Evolutionary conservation across 2,888 invertebrate genomes (phyloP), one percentile per base, ranked within the genome.

Genomic region (Aphrophora alni): DNA sequence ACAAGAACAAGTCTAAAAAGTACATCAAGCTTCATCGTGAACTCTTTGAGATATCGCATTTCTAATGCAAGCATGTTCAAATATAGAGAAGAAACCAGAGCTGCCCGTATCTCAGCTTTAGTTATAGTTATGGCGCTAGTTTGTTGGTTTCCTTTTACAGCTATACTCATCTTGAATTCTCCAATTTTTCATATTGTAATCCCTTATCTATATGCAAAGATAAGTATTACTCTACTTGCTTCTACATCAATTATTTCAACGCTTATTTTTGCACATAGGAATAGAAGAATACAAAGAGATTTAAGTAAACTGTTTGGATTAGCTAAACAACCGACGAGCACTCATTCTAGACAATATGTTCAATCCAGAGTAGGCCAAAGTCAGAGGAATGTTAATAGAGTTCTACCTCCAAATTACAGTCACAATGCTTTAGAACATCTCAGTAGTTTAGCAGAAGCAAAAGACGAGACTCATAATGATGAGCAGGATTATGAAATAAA

Each of bases 51-150:
- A 80, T 93, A 80, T 87, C 91, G 95, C 77, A 94, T 97, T 83
- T 95, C 96, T 83, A 95, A 96, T 87, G 95, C 95, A 38, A 95
- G 95, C 72, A 90, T 95, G 82, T 95, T 96, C 88, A 92, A 94
- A 86, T 95, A 96, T 87, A 91, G 96, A 78, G 97, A 97, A 87
- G 97, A 97, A 89, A 95, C 96, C 84, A 92, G 96, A 84, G 96
- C 97, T 0, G 97, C 96, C 10, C 93, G 96, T 84, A 95, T 97
- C 77, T 96, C 96, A 86, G 93, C 93, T 74, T 88, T 95, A 83
- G 95, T 95, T 83, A 92, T 95, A 86, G 91, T 94, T 51, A 93
- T 95, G 88, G 92, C 91, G 77, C 87, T 90, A 14, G 87, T 90
- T 44, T 91, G 91, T 85, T 92, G 91, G 91, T 87, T 90, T 21